These are phyloP conservation scores for Leptocoma aspasia DNA, from an alignment of 2,113 vertebrate genomes.

Conservation along the genomic window DNA sequence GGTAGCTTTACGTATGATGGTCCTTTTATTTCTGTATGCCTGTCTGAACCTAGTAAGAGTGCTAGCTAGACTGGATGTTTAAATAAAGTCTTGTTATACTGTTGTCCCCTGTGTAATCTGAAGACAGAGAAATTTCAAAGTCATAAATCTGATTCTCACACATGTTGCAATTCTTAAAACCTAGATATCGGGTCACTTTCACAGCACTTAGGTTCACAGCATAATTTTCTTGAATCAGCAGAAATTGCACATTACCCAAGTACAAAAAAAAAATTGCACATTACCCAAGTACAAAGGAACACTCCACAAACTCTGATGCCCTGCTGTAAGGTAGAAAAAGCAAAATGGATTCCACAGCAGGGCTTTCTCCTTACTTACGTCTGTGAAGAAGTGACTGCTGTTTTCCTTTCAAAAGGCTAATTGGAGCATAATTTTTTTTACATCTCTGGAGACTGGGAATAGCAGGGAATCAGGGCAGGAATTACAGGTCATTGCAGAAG, in stretches of 20 bases:
- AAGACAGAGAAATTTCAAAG: not conserved
- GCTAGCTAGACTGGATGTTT: not conserved
- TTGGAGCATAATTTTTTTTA: not conserved
- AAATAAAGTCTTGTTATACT: not conserved
- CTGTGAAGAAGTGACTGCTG: not conserved
- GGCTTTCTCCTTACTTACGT: not conserved
- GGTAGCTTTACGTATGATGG: not conserved
- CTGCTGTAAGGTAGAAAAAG: not conserved
- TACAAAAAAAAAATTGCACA: not conserved
- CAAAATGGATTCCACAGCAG: not conserved
- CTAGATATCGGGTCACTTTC: not conserved
- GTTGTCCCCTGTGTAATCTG: not conserved
- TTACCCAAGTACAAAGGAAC: not conserved
- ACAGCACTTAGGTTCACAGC: not conserved
- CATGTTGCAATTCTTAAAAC: not conserved
- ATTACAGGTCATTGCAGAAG: not conserved
- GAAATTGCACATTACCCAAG: not conserved
- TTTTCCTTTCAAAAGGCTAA: slow-evolving; percentile 28
- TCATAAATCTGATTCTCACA: not conserved
- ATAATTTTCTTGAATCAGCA: not conserved
- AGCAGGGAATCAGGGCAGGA: not conserved
- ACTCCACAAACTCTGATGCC: not conserved
- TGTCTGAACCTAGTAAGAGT: not conserved
- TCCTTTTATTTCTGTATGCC: not conserved
- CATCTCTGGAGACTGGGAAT: not conserved